These are phyloP conservation scores for Martes martes DNA, from an alignment of 2,113 vertebrate species.

Conservation along the genomic window DNA sequence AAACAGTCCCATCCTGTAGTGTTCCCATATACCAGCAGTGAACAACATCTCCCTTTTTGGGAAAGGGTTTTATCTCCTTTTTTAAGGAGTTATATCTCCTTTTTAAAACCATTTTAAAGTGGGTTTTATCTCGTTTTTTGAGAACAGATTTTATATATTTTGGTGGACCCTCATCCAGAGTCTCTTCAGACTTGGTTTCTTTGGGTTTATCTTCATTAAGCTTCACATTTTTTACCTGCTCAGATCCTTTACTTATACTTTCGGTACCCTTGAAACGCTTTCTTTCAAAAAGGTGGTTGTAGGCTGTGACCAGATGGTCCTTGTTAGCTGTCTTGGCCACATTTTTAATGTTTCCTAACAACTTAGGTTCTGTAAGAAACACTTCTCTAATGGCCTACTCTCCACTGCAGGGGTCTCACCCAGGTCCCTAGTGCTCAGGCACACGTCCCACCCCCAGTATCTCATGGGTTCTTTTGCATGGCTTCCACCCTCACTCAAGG, in stretches of 20 bases:
- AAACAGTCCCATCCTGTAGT: slow-evolving; percentile 94
- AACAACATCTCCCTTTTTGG: slow-evolving; percentile 95
- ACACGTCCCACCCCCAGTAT: not conserved
- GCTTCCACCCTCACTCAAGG: not conserved
- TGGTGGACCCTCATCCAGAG: slow-evolving; percentile 87
- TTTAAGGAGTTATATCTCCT: slow-evolving; percentile 94
- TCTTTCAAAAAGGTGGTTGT: no score
- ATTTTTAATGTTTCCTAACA: no score
- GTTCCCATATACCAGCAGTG: slow-evolving; percentile 97
- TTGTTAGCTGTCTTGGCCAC: no score
- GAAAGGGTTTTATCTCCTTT: slow-evolving; percentile 97
- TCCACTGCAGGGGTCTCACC: not conserved
- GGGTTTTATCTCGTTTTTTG: slow-evolving; percentile 96
- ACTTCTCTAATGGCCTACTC: not conserved
- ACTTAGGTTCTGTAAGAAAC: no score
- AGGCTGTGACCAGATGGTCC: no score
- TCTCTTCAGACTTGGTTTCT: no score
- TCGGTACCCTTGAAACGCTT: no score
- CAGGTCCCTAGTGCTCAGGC: not conserved
- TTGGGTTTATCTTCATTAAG: no score
- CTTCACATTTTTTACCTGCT: no score
- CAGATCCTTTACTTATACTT: no score
- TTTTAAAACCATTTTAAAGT: slow-evolving; percentile 89
- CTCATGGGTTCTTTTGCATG: not conserved
- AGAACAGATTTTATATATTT: slow-evolving; percentile 92